Evolutionary conservation across 2,888 invertebrate genomes (phyloP).

Genomic region (Diplazon laetatorius): DNA sequence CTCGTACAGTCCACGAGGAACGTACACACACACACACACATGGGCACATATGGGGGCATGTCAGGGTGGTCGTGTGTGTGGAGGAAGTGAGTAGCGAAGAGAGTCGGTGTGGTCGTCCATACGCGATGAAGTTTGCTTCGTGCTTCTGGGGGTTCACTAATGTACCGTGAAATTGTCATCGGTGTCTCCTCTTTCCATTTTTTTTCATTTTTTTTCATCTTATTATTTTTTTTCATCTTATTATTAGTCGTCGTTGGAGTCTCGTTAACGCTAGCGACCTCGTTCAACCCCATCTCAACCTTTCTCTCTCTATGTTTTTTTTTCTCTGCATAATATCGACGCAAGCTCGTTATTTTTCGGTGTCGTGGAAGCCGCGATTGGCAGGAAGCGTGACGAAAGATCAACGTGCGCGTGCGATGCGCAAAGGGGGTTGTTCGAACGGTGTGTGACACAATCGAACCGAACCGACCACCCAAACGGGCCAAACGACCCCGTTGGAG

Average conservation of each 20-base stretch:
- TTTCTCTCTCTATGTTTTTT: slow-evolving; percentile 40
- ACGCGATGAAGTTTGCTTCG: slow-evolving; percentile 21
- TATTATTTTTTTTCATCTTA: slow-evolving; percentile 63
- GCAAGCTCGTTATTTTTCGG: slow-evolving; percentile 53
- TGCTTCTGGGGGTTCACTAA: slow-evolving; percentile 76
- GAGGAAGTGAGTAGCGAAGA: too few relatives aligned
- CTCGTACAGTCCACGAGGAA: slow-evolving; percentile 59
- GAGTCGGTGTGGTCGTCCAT: slow-evolving; percentile 31
- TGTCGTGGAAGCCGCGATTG: slow-evolving; percentile 52
- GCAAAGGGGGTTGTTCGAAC: too few relatives aligned
- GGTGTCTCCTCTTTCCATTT: slow-evolving; percentile 64
- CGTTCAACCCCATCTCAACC: slow-evolving; percentile 40
- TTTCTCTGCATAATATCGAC: slow-evolving; percentile 45
- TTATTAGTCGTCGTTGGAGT: slow-evolving; percentile 39
- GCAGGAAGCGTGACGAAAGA: slow-evolving; percentile 50
- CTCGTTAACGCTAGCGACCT: slow-evolving; percentile 62
- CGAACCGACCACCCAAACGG: slow-evolving; percentile 1
- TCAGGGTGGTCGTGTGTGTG: too few relatives aligned
- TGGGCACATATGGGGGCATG: too few relatives aligned
- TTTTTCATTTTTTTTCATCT: slow-evolving; percentile 32
- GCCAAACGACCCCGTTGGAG: background rate
- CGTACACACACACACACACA: background rate
- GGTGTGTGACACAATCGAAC: slow-evolving; percentile 23
- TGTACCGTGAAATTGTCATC: slow-evolving; percentile 81
- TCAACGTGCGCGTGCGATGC: slow-evolving; percentile 7